These are phyloP conservation scores for Psittacus erithacus DNA, from an alignment of 2,113 vertebrate species.

Conservation along the genomic window DNA sequence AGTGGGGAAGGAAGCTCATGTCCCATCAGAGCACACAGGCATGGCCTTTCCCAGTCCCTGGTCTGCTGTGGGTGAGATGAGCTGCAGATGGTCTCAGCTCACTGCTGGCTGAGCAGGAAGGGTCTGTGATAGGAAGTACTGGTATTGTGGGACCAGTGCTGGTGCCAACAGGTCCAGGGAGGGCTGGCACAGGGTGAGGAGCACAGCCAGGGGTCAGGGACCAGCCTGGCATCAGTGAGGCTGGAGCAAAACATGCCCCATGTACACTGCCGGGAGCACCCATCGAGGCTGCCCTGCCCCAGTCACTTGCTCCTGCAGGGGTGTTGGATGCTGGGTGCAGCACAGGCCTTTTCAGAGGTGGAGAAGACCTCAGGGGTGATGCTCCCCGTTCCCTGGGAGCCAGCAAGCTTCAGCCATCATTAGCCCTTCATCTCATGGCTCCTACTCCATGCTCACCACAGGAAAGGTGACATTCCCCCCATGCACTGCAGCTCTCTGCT, in stretches of 20 bases:
- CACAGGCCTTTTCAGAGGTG: not conserved
- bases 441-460: not conserved
- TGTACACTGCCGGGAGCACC: not conserved
- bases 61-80: not conserved
- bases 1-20: rapidly evolving
- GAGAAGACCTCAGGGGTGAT: not conserved
- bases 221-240: not conserved
- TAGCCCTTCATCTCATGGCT: not conserved
- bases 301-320: not conserved
- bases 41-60: not conserved
- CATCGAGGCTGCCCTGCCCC: rapidly evolving
- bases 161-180: not conserved
- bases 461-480: not conserved
- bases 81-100: not conserved
- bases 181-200: not conserved
- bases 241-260: not conserved
- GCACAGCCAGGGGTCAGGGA: not conserved
- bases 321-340: not conserved
- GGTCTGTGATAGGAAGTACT: not conserved
- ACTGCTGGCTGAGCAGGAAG: not conserved
- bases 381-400: not conserved
- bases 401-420: not conserved
- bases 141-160: not conserved
- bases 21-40: rapidly evolving
- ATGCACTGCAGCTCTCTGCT: rapidly evolving